Evolutionary conservation across 2,797 vertebrate species (phyloP).

Genomic region (Microctenopoma stevenorrisi): DNA sequence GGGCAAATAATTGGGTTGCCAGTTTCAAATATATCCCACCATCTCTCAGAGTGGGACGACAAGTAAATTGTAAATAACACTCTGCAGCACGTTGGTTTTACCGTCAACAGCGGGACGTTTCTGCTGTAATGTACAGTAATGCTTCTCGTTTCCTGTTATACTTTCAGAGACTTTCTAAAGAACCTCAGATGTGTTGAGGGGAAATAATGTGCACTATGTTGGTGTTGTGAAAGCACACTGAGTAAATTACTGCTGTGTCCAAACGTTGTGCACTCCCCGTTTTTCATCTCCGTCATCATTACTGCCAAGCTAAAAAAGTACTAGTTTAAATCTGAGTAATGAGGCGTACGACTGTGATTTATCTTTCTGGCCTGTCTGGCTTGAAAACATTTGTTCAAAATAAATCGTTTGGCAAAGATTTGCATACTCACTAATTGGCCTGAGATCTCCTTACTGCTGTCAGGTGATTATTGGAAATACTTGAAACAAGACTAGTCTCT

Average conservation of each 20-base stretch:
- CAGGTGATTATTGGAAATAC: slow-evolving; percentile 18
- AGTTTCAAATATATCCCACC: slow-evolving; percentile 39
- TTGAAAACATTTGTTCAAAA: slow-evolving; percentile 38
- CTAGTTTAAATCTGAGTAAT: slow-evolving; percentile 46
- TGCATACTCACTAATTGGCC: slow-evolving; percentile 32
- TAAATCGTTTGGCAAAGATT: slow-evolving; percentile 25
- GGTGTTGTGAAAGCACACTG: slow-evolving; percentile 2
- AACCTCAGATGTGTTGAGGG: slow-evolving; percentile 31
- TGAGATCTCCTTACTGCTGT: slow-evolving; percentile 6
- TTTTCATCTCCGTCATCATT: slow-evolving; percentile 56
- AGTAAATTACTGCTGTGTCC: slow-evolving; percentile 44
- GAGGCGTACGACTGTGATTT: slow-evolving; percentile 41
- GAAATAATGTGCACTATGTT: slow-evolving; percentile 22
- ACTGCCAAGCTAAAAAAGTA: slow-evolving; percentile 37
- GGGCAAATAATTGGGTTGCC: slow-evolving; percentile 5
- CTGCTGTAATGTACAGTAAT: slow-evolving; percentile 10
- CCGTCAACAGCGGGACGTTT: slow-evolving; percentile 19
- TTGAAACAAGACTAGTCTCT: slow-evolving; percentile 2
- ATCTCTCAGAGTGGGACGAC: slow-evolving; percentile 20
- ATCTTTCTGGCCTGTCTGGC: slow-evolving; percentile 12
- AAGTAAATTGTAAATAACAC: slow-evolving; percentile 38
- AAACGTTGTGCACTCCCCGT: slow-evolving; percentile 31
- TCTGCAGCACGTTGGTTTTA: slow-evolving; percentile 12
- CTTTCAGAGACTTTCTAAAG: slow-evolving; percentile 41
- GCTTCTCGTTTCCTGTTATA: slow-evolving; percentile 53